Evolutionary conservation across 1,140 invertebrate species (phyloP), one percentile per base, ranked within the genome.

Genomic region (Aphelinus certus): DNA sequence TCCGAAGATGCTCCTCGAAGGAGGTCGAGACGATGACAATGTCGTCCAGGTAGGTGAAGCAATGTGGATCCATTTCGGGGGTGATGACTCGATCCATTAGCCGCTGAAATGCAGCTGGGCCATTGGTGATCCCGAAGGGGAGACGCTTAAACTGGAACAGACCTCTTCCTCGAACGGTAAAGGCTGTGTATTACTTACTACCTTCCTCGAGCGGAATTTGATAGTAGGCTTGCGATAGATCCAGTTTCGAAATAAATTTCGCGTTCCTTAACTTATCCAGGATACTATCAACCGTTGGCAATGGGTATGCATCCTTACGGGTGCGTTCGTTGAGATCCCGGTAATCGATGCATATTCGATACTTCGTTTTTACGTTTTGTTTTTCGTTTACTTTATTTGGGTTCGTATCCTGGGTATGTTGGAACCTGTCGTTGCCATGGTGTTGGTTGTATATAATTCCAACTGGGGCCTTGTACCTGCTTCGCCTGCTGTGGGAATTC

Each of bases 61-160:
- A 71, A 46, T 65, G 48, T 9, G 71, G 67, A n/a, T 66, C 48
- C 0, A 26, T 0, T 26, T 26, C 26, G 26, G 26, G 26, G 26
- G 26, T 26, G 26, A 26, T 26, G 26, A 55, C 10, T 55, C 10
- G 5, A 55, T 71, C 58, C 7, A 71, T 2, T 3, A 62, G 49
- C 2, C 57, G 57, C 42, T 71, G 70, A 66, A 80, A 85, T 1
- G 81, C 83, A 9, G 79, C 77, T 42, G 80, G 81, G 5, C 78
- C 79, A 73, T 83, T 82, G 9, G 60, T 61, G 1, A 86, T 68
- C 3, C 83, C 84, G 79, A 83, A 85, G 0, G 84, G 81, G 81
- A 86, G 82, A 2, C 80, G 77, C n/a, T 67, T 76, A 56, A 83
- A 87, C 42, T 79, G 72, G 66, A 71, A 86, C 10, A 80, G 72